phyloP scores from a whole-genome alignment of 2,113 vertebrate species.

The Uropsilus gracilis region DNA sequence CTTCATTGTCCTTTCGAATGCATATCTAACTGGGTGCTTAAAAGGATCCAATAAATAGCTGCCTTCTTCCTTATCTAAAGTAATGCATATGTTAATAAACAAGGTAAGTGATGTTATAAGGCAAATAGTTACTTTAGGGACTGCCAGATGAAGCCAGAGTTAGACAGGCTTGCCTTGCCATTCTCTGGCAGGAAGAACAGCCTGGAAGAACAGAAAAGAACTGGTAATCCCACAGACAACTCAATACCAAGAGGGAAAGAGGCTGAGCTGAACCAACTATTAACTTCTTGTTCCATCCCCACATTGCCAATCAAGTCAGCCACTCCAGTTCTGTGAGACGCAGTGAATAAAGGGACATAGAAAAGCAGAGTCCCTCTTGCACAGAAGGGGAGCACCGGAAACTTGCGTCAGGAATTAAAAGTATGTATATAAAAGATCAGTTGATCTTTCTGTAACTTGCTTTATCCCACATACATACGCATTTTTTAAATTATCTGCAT shows the following conservation, averaged over 20 bases:
- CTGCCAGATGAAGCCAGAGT: background rate
- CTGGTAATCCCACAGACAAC: background rate
- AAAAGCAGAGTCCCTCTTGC: background rate
- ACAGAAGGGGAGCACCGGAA: background rate
- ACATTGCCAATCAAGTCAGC: background rate
- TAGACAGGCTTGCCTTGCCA: background rate
- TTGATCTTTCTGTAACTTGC: background rate
- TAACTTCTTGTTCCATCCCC: background rate
- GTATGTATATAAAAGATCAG: background rate
- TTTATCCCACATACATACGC: background rate
- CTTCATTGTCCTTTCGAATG: background rate
- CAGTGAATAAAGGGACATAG: background rate
- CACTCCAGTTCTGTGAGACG: background rate
- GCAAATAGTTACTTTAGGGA: background rate
- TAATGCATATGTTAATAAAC: background rate
- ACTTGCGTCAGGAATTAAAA: too few species aligned
- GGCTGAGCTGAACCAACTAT: background rate
- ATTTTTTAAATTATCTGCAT: slow-evolving; percentile 47
- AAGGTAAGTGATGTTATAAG: background rate
- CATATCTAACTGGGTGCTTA: background rate
- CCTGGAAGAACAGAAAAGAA: background rate
- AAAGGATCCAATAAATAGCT: background rate
- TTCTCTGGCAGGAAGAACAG: background rate
- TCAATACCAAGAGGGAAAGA: slow-evolving; percentile 22
- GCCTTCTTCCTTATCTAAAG: background rate